A percentile compares a stretch with the other conserved stretches of the same genome.
These are phyloP conservation scores for Ostrea edulis DNA, from an alignment of 1,140 invertebrate species.

Conservation along the genomic window DNA sequence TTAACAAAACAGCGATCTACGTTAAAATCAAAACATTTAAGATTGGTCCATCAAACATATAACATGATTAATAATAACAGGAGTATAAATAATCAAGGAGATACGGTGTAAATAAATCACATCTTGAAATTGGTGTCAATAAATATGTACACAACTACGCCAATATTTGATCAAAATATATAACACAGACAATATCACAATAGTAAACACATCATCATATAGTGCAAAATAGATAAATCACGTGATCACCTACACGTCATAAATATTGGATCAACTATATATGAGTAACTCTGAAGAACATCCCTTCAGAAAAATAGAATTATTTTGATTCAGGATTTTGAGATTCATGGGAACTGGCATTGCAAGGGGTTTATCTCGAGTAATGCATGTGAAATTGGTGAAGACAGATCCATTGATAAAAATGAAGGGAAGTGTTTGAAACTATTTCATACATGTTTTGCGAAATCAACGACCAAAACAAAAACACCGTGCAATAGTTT, in stretches of 20 bases:
- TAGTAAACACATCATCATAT: conserved; percentile 1
- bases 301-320: background rate
- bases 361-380: background rate
- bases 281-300: background rate
- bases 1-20: conserved; percentile 24
- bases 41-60: conserved; percentile 23
- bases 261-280: background rate
- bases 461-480: background rate
- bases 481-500: background rate
- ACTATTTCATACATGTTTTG: background rate
- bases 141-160: background rate
- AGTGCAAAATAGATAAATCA: background rate
- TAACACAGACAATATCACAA: conserved; percentile 25
- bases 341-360: background rate
- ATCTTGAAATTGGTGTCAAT: background rate
- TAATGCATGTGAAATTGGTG: background rate
- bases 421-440: background rate
- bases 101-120: background rate
- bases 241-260: background rate
- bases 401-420: background rate
- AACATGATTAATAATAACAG: background rate
- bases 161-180: conserved; percentile 7
- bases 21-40: background rate
- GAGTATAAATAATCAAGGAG: conserved; percentile 11
- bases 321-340: conserved; percentile 3